A percentile compares a stretch with the other conserved stretches of the same genome.
Evolutionary conservation across 2,888 invertebrate species (phyloP).

Genomic region (Spilarctia lutea): DNA sequence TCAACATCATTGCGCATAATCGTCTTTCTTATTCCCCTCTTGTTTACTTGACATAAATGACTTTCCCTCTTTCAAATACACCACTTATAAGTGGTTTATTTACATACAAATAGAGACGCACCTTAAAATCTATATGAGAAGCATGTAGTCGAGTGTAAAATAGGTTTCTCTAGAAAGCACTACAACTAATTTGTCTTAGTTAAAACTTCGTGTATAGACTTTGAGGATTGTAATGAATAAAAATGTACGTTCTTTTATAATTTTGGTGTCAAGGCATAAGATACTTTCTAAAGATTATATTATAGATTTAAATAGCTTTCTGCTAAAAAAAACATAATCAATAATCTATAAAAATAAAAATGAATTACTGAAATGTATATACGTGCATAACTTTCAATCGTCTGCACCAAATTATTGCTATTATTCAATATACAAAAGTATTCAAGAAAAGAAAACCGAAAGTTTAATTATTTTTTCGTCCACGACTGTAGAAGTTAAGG

Average conservation of each 20-base stretch:
- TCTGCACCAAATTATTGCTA: too few species aligned
- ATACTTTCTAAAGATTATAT: neutral
- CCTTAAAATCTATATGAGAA: conserved; percentile 11
- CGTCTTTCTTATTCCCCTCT: conserved; percentile 66
- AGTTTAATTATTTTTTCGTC: too few species aligned
- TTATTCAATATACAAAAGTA: too few species aligned
- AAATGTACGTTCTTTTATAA: neutral
- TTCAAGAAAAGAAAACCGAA: too few species aligned
- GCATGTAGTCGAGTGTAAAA: conserved; percentile 4
- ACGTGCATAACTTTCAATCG: too few species aligned
- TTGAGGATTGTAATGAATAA: conserved; percentile 5
- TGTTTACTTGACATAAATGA: conserved; percentile 62
- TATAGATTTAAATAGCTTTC: neutral
- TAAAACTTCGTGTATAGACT: conserved; percentile 4
- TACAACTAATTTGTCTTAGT: conserved; percentile 17
- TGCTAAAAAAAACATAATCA: neutral
- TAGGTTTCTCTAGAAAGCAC: conserved; percentile 17
- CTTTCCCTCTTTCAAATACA: conserved; percentile 56
- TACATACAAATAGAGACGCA: conserved; percentile 29
- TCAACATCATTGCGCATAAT: conserved; percentile 78
- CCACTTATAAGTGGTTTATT: conserved; percentile 36
- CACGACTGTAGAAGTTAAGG: too few species aligned
- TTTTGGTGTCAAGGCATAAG: neutral
- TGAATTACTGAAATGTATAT: too few species aligned
- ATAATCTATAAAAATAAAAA: neutral